Conservation (phyloP, 2,797 vertebrate species). For the Notolabrus celidotus region DNA sequence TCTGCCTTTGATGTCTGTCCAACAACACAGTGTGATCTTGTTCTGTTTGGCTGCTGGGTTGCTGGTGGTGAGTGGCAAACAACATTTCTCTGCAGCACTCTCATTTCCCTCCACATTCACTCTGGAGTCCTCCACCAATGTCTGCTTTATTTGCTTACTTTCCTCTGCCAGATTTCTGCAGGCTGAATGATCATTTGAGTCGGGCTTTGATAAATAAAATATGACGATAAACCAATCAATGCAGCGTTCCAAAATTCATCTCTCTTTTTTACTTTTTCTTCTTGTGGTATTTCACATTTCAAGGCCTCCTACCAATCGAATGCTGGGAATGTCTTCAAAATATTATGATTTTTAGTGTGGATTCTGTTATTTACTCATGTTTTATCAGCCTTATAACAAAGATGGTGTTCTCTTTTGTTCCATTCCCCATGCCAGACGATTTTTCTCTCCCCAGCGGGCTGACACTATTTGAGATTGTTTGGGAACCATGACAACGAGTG, state of each 20-base stretch:
- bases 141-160: constrained; percentile 2
- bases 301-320: too few species aligned
- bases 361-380: background rate
- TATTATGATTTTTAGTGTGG: background rate
- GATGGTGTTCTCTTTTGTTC: background rate
- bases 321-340: too few species aligned
- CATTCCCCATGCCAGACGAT: constrained; percentile 7
- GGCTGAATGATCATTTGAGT: background rate
- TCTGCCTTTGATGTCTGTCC: constrained; percentile 72
- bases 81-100: constrained; percentile 38
- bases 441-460: constrained; percentile 5
- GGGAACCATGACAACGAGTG: constrained; percentile 42
- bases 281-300: too few species aligned
- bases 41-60: constrained; percentile 42
- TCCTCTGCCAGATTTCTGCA: background rate
- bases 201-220: too few species aligned
- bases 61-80: constrained; percentile 35
- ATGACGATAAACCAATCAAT: background rate
- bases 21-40: constrained; percentile 55
- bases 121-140: background rate
- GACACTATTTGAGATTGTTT: constrained; percentile 37
- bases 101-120: constrained; percentile 28
- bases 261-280: too few species aligned
- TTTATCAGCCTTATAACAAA: background rate
- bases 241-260: too few species aligned